Conservation (phyloP, 2,113 vertebrate genomes). For the Microcebus tavaratra region DNA sequence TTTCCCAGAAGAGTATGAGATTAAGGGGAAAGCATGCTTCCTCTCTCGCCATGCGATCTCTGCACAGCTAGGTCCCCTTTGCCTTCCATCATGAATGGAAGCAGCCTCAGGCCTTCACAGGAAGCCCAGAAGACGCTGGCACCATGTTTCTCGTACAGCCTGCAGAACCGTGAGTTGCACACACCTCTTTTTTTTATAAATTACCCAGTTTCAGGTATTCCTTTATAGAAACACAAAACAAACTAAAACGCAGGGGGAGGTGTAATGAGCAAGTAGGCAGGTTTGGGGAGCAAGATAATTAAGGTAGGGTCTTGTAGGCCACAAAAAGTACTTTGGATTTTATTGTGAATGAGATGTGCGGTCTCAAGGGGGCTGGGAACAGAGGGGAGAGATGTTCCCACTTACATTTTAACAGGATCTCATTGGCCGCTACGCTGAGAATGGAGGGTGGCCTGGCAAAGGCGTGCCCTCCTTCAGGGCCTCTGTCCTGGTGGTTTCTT, state of each 20-base stretch:
- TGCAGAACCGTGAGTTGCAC: neutral
- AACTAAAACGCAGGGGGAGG: neutral
- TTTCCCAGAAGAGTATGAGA: neutral
- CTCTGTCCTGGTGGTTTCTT: neutral
- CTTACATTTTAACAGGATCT: neutral
- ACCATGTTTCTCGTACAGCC: neutral
- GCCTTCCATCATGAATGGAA: neutral
- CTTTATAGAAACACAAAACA: neutral
- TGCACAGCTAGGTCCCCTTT: neutral
- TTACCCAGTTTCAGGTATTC: neutral
- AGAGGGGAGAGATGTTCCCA: neutral
- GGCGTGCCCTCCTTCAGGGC: rapidly evolving
- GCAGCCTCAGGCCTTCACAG: neutral
- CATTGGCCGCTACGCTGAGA: neutral
- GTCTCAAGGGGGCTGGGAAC: too few relatives aligned
- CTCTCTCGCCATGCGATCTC: neutral
- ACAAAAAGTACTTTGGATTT: neutral
- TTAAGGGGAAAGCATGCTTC: neutral
- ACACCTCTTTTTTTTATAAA: neutral
- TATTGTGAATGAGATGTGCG: neutral
- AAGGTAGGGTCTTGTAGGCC: rapidly evolving
- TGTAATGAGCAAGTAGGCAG: rapidly evolving
- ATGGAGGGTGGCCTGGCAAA: neutral
- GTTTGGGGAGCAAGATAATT: neutral
- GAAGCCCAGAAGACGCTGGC: neutral